Evolutionary conservation across 2,113 vertebrate species (phyloP).

Genomic region (Lagopus leucura): DNA sequence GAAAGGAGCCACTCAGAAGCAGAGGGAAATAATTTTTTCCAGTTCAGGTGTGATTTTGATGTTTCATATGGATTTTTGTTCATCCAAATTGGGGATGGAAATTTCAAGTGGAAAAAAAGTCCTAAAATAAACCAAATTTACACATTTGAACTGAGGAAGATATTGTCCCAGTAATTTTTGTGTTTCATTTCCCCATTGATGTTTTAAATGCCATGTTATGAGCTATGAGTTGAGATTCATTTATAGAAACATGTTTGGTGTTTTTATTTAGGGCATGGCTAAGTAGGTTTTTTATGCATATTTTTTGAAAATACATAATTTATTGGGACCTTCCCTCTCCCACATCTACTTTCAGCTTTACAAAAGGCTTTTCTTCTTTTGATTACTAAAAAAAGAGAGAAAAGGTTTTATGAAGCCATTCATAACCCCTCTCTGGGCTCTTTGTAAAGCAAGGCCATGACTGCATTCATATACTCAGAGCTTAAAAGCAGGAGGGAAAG

Average conservation of each 20-base stretch:
- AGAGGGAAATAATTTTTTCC: constrained; percentile 6
- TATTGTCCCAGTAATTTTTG: not conserved
- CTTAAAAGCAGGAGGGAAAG: too few relatives aligned
- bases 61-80: not conserved
- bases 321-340: not conserved
- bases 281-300: accelerated
- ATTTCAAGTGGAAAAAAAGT: not conserved
- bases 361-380: not conserved
- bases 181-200: not conserved
- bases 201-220: not conserved
- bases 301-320: not conserved
- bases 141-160: not conserved
- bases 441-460: not conserved
- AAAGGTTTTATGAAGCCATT: not conserved
- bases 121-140: not conserved
- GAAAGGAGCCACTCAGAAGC: constrained; percentile 19
- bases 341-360: not conserved
- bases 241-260: not conserved
- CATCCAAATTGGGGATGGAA: not conserved
- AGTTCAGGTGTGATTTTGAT: constrained; percentile 39
- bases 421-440: not conserved
- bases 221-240: not conserved
- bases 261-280: not conserved
- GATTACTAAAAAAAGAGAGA: not conserved
- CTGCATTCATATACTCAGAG: not conserved